A percentile compares a stretch with the other conserved stretches of the same genome.
Conservation (phyloP, 2,888 invertebrate genomes). For the Chaitophorus viminalis region DNA sequence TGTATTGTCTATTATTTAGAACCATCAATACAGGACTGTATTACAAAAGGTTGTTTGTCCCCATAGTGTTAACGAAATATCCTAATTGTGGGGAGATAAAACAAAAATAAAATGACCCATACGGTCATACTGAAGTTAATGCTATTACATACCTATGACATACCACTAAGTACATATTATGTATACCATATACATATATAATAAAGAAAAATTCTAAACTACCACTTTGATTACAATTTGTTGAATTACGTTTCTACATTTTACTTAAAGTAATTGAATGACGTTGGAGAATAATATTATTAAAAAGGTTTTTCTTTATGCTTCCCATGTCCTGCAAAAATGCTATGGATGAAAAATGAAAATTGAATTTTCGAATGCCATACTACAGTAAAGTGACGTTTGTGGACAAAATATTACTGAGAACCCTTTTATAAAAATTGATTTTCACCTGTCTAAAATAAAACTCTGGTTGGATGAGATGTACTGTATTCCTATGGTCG, state of each 20-base stretch:
- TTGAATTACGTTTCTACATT: background rate
- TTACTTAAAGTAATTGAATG: background rate
- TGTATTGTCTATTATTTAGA: conserved; percentile 40
- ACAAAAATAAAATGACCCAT: conserved; percentile 31
- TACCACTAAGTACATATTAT: background rate
- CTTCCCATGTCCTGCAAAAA: background rate
- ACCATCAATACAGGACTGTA: background rate
- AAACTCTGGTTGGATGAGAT: background rate
- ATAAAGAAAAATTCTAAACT: background rate
- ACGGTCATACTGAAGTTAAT: background rate
- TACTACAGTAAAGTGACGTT: background rate
- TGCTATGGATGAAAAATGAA: background rate
- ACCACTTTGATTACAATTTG: background rate
- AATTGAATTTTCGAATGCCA: background rate
- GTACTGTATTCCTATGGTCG: background rate
- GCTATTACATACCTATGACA: background rate
- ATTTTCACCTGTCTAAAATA: conserved; percentile 46
- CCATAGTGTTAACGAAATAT: conserved; percentile 29
- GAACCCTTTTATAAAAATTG: conserved; percentile 46
- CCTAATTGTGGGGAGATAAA: conserved; percentile 11
- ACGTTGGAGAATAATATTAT: background rate
- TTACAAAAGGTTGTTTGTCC: conserved; percentile 44
- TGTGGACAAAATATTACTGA: conserved; percentile 20
- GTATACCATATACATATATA: background rate
- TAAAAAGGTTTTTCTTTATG: conserved; percentile 10